Evolutionary conservation across 2,888 invertebrate species (phyloP), one percentile per base, ranked within the genome.

Genomic region (Drosophila emarginata): DNA sequence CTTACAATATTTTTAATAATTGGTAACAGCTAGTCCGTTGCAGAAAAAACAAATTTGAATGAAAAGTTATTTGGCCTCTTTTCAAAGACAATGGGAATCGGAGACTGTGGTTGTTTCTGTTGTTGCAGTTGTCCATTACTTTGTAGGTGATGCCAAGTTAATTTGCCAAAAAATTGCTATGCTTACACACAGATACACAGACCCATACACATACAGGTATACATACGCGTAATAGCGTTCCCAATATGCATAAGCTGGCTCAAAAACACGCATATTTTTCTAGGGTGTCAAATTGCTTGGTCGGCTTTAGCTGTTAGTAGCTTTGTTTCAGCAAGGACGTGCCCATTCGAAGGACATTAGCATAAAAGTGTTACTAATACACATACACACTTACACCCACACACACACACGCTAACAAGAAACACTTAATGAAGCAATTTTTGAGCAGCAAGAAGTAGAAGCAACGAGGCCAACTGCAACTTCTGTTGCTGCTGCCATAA

Each of bases 351-450:
- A 83, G 88, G 87, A 81, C 82, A 83, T 83, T 88, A 84, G 85
- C 87, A 84, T 84, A 87, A 84, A 88, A 85, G 83, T 87, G 79
- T 76, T 76, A 75, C 77, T 87, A 88, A 88, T 80, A 87, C 87
- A 86, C 78, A 45, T 12, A 18, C 11, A 45, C 11, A 45, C 21
- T 11, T 18, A 45, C 21, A 18, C 45, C 0, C 21, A 45, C 14
- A 18, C 21, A 21, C 18, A 2, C 18, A 45, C 18, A 45, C 78
- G 72, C 72, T 75, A 88, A 84, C 84, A 84, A 84, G 84, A 87
- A 85, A 82, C 88, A 89, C 88, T 85, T 85, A 85, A 85, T 89
- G 84, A 85, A 85, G 84, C 84, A 77, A 85, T 89, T 87, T 88
- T 88, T 89, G 82, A 72, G 56, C 59, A 57, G 66, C 71, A 74